Evolutionary conservation across 2,888 invertebrate genomes (phyloP).

Genomic region (Drosophila testacea): DNA sequence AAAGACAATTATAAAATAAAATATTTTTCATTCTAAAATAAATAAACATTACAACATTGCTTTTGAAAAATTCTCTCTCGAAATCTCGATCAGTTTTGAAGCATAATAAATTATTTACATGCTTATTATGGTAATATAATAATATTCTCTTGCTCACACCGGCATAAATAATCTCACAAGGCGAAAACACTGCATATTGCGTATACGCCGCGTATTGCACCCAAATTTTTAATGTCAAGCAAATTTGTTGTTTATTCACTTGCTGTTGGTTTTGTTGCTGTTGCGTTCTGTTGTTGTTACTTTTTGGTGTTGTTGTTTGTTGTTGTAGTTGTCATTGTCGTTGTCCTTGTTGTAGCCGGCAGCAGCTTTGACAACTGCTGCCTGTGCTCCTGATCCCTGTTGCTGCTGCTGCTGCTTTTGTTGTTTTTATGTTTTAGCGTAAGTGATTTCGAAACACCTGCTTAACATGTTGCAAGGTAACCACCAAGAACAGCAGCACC

Average conservation of each 20-base stretch:
- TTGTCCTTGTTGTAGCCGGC: constrained; percentile 28
- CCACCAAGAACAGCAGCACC: constrained; percentile 8
- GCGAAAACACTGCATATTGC: constrained; percentile 34
- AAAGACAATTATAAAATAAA: no score
- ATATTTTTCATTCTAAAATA: no score
- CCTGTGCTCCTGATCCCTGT: constrained; percentile 3
- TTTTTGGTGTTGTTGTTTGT: constrained; percentile 8
- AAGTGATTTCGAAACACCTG: constrained; percentile 80
- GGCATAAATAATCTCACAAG: constrained; percentile 16
- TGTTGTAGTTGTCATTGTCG: constrained; percentile 20
- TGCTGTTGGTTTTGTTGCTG: constrained; percentile 2
- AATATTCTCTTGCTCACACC: constrained; percentile 9
- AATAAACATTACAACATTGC: no score
- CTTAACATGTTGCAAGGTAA: constrained; percentile 74
- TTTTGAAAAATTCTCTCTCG: neutral
- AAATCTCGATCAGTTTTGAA: neutral
- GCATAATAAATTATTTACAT: constrained; percentile 13
- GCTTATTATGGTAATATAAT: constrained; percentile 10
- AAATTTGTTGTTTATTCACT: constrained; percentile 63
- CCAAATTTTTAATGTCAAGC: constrained; percentile 32
- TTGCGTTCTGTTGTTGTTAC: constrained; percentile 22
- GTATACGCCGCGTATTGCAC: constrained; percentile 56
- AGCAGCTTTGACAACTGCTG: constrained; percentile 46
- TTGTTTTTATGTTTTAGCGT: constrained; percentile 65
- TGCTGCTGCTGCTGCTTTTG: constrained; percentile 19